phyloP scores from a whole-genome alignment of 2,888 invertebrate species.

The Cryptus armator region DNA sequence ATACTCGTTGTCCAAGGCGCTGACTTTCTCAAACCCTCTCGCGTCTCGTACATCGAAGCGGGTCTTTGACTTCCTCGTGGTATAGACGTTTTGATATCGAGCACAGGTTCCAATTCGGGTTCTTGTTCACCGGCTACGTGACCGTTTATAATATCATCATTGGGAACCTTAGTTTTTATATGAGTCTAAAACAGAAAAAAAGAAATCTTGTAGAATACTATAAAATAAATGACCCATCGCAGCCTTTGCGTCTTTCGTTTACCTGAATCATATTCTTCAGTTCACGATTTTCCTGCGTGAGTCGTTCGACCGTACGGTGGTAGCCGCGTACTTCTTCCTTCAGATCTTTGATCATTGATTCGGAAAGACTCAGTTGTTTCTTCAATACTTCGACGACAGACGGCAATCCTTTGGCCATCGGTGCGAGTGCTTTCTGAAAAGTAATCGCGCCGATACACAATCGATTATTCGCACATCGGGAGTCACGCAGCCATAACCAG shows the following conservation, averaged over 20 bases:
- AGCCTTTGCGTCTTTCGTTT: neutral
- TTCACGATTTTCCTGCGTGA: slow-evolving; percentile 93
- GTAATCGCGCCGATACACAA: neutral
- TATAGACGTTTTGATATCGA: slow-evolving; percentile 85
- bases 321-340: slow-evolving; percentile 88
- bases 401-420: slow-evolving; percentile 81
- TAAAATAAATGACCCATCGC: neutral
- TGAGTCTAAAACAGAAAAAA: slow-evolving; percentile 63
- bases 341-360: slow-evolving; percentile 89
- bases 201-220: neutral
- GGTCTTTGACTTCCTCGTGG: slow-evolving; percentile 89
- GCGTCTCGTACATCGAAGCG: slow-evolving; percentile 95
- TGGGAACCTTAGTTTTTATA: slow-evolving; percentile 67
- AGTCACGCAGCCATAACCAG: neutral
- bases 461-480: neutral
- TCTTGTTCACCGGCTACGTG: slow-evolving; percentile 85
- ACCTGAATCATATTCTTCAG: slow-evolving; percentile 87
- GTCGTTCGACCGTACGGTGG: slow-evolving; percentile 90
- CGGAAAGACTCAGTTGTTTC: slow-evolving; percentile 88
- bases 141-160: slow-evolving; percentile 79
- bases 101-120: slow-evolving; percentile 85
- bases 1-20: slow-evolving; percentile 78
- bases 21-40: slow-evolving; percentile 89
- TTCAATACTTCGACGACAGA: slow-evolving; percentile 85
- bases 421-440: slow-evolving; percentile 80